Conservation (phyloP, 2,113 vertebrate genomes). For the Heterotilapia buettikoferi region DNA sequence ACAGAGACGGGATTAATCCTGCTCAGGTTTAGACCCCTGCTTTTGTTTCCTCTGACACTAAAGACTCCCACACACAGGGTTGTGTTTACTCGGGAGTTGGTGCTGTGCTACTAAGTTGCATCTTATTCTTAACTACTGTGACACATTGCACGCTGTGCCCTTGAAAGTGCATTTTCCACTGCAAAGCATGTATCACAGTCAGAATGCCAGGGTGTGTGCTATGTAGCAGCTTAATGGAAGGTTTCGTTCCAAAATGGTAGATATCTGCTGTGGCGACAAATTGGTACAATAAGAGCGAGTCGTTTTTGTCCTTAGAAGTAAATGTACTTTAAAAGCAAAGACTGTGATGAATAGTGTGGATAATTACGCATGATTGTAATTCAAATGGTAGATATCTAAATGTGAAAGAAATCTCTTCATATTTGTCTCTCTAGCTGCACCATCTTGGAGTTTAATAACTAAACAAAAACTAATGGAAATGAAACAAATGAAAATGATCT, state of each 20-base stretch:
- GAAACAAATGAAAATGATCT: not conserved
- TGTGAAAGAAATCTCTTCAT: not conserved
- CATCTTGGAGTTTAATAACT: not conserved
- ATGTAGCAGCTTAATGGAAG: slow-evolving; percentile 20
- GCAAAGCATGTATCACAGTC: slow-evolving; percentile 21
- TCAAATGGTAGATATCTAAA: slow-evolving; percentile 7
- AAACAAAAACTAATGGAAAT: not conserved
- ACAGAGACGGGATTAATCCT: slow-evolving; percentile 60
- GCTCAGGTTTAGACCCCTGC: slow-evolving; percentile 59
- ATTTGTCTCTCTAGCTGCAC: not conserved
- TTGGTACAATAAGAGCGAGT: slow-evolving; percentile 10
- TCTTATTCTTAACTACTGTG: slow-evolving; percentile 27
- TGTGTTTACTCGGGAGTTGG: slow-evolving; percentile 35
- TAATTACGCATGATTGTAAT: slow-evolving; percentile 17
- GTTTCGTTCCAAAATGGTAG: slow-evolving; percentile 17
- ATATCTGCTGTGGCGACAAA: slow-evolving; percentile 18
- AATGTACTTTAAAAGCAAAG: not conserved
- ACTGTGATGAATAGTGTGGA: slow-evolving; percentile 22
- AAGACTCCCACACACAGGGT: slow-evolving; percentile 38
- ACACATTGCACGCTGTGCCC: slow-evolving; percentile 34
- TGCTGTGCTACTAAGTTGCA: slow-evolving; percentile 31
- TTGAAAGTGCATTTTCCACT: slow-evolving; percentile 35
- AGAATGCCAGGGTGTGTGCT: not conserved
- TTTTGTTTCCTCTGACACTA: slow-evolving; percentile 57
- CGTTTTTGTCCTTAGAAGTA: slow-evolving; percentile 2